Conservation (phyloP, 1,140 invertebrate genomes). For the Drosophila repletoides region DNA sequence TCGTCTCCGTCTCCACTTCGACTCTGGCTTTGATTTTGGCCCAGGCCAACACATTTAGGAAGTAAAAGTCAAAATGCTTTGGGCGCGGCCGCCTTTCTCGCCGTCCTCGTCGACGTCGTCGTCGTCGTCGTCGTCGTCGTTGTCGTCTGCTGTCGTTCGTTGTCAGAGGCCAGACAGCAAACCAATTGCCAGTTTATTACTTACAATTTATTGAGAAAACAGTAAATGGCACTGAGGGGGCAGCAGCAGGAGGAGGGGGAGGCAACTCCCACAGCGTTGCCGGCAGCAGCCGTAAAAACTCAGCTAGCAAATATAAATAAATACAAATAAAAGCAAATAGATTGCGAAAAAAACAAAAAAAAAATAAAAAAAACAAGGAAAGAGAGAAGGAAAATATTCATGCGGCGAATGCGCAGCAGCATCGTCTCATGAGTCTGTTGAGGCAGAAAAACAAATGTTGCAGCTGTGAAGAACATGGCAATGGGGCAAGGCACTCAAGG, state of each 20-base stretch:
- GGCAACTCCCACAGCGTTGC: slow-evolving; percentile 12
- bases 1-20: background rate
- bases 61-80: slow-evolving; percentile 59
- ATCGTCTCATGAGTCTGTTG: slow-evolving; percentile 42
- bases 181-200: slow-evolving; percentile 78
- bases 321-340: slow-evolving; percentile 64
- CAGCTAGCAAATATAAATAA: slow-evolving; percentile 64
- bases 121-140: background rate
- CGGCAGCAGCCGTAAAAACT: slow-evolving; percentile 52
- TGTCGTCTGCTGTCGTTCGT: background rate
- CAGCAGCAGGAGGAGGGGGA: background rate
- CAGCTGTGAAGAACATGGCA: slow-evolving; percentile 13
- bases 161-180: slow-evolving; percentile 51
- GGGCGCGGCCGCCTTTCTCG: slow-evolving; percentile 39
- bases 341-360: slow-evolving; percentile 64
- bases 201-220: slow-evolving; percentile 72
- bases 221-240: slow-evolving; percentile 25
- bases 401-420: slow-evolving; percentile 39
- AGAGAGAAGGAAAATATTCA: slow-evolving; percentile 56
- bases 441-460: slow-evolving; percentile 54
- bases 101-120: background rate
- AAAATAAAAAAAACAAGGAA: slow-evolving; percentile 63
- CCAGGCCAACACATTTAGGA: slow-evolving; percentile 31
- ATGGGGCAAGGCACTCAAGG: background rate
- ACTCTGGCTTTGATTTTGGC: background rate